Conservation (phyloP, 92 coral and sea anemone species). For the Parazoanthus darwini region DNA sequence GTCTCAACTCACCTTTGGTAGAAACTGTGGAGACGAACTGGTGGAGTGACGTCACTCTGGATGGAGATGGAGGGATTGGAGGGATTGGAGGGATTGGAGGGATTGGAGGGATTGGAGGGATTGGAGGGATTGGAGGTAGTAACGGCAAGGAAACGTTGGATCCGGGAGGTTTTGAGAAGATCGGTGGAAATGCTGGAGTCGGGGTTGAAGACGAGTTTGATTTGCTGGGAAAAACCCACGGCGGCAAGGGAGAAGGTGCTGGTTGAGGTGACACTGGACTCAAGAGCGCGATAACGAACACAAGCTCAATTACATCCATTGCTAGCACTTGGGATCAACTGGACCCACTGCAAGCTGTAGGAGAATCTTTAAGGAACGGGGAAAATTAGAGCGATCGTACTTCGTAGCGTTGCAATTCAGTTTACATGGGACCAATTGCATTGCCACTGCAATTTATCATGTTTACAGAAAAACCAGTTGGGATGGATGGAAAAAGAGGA, state of each 20-base stretch:
- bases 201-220: neutral
- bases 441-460: too few species aligned
- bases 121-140: neutral
- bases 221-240: neutral
- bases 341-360: neutral
- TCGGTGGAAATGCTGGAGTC: neutral
- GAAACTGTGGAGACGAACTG: neutral
- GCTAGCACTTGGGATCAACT: neutral
- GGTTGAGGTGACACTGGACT: neutral
- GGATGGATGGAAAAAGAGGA: too few species aligned
- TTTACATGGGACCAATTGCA: too few species aligned
- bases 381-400: too few species aligned
- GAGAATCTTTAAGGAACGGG: neutral
- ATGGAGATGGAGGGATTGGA: neutral
- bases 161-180: constrained; percentile 3
- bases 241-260: neutral
- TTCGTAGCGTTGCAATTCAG: too few species aligned
- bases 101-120: too few species aligned
- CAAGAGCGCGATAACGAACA: neutral
- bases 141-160: neutral
- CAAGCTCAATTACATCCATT: neutral
- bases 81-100: neutral
- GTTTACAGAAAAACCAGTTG: too few species aligned
- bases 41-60: neutral
- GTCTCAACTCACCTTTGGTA: neutral